Evolutionary conservation across 2,797 vertebrate species (phyloP), one percentile per base, ranked within the genome.

Genomic region (Eutrigla gurnardus): DNA sequence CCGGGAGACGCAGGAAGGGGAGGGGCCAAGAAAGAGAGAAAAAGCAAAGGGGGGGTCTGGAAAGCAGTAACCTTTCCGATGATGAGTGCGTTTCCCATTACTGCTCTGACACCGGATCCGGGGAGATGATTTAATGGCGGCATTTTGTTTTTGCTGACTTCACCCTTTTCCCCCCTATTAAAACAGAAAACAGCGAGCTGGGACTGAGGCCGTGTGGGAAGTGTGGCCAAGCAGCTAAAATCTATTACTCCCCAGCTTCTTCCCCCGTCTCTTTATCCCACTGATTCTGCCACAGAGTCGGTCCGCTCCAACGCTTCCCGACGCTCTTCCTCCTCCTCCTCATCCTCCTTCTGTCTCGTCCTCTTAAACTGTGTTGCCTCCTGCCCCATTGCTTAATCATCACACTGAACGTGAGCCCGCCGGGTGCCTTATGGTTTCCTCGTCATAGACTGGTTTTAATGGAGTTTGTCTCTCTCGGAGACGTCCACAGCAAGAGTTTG

Each of bases 81-180:
- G 93, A 96, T 95, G 94, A 94, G 94, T 94, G 92, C 93, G 72
- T 94, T 96, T 96, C 94, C 96, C 92, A 96, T 97, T 98, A 96
- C 89, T 81, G 93, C 93, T 94, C 94, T 96, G 97, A 97, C 95
- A 96, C 89, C 80, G 88, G 95, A 95, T 95, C 88, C 88, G 90
- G 84, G 79, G 90, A 93, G 94, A 96, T 97, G 96, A 99, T 98
- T 97, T 97, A 98, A 97, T 93, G 95, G 92, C 94, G 95, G 95
- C 96, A 97, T 98, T 98, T 97, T 95, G 96, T 95, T 98, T 97
- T 97, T 96, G 96, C 96, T 97, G 96, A 97, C 95, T 95, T 95
- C 89, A 83, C 81, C 81, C 73, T 85, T 92, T 92, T 93, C 92
- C 80, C 65, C 72, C 80, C 86, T 82, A 89, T 92, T 90, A 92